These are phyloP conservation scores for Lipophrys pholis DNA, from an alignment of 2,113 vertebrate species.

Conservation along the genomic window DNA sequence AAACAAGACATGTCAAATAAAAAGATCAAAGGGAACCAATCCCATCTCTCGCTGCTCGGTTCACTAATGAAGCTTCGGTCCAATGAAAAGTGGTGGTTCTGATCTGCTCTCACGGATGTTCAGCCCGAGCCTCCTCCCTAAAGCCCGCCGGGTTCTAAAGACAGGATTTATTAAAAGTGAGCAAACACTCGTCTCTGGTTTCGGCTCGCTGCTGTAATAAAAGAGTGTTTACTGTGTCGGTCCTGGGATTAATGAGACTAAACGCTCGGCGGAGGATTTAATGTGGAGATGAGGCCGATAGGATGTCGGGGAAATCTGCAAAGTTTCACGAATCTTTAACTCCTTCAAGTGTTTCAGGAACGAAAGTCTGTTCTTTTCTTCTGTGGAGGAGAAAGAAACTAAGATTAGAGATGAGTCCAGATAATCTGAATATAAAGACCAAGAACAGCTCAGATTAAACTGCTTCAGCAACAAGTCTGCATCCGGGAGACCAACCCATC, in stretches of 20 bases:
- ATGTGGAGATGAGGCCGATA: constrained; percentile 49
- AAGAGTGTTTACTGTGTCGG: constrained; percentile 68
- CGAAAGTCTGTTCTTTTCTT: too few species aligned
- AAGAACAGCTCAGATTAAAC: too few species aligned
- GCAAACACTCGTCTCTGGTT: constrained; percentile 71
- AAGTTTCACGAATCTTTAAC: constrained; percentile 29
- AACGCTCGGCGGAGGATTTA: constrained; percentile 45
- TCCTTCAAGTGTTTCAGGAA: too few species aligned
- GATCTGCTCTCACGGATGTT: constrained; percentile 48
- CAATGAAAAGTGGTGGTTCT: constrained; percentile 57
- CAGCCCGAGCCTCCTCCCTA: constrained; percentile 42
- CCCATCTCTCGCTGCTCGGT: constrained; percentile 27
- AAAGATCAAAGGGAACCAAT: constrained; percentile 45
- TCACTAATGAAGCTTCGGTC: constrained; percentile 53
- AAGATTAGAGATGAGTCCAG: too few species aligned
- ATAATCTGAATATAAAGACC: too few species aligned
- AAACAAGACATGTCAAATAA: constrained; percentile 36
- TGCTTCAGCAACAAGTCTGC: too few species aligned
- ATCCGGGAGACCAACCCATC: too few species aligned
- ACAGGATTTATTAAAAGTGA: constrained; percentile 66
- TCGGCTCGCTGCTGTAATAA: constrained; percentile 59
- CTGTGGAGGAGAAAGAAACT: too few species aligned
- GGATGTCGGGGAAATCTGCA: constrained; percentile 29
- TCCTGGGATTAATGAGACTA: constrained; percentile 68
- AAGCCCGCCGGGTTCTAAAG: constrained; percentile 63